These are phyloP conservation scores for Eubasilissa splendida DNA, from an alignment of 2,888 invertebrate genomes.

Conservation along the genomic window DNA sequence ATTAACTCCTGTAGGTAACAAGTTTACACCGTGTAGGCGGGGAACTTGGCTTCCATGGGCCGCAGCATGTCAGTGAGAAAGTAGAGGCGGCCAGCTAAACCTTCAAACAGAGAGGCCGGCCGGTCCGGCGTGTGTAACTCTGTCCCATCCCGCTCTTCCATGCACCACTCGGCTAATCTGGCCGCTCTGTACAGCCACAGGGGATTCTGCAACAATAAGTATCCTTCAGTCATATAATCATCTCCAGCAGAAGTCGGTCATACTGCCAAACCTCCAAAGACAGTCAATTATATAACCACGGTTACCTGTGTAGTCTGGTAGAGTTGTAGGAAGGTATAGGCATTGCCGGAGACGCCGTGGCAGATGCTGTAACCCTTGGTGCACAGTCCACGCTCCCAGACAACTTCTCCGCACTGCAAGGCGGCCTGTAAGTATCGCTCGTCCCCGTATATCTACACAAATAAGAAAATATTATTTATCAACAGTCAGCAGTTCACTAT, in stretches of 20 bases:
- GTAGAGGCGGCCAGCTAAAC: conserved; percentile 84
- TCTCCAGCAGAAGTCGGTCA: neutral
- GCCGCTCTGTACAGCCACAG: conserved; percentile 83
- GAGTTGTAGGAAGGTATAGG: conserved; percentile 84
- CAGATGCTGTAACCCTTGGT: conserved; percentile 91
- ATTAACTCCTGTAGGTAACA: too few relatives aligned
- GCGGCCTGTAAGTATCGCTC: conserved; percentile 79
- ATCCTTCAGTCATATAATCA: neutral
- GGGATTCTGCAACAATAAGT: conserved; percentile 71
- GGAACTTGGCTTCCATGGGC: conserved; percentile 80
- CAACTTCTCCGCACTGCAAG: conserved; percentile 79
- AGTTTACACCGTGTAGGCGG: conserved; percentile 72
- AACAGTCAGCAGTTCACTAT: too few relatives aligned
- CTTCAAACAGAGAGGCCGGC: conserved; percentile 90
- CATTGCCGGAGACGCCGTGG: conserved; percentile 92
- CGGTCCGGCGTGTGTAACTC: conserved; percentile 83
- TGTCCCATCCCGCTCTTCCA: conserved; percentile 78
- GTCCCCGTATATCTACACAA: conserved; percentile 77
- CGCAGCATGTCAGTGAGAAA: conserved; percentile 80
- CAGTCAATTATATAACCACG: neutral
- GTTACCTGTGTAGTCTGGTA: conserved; percentile 82
- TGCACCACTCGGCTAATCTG: conserved; percentile 88
- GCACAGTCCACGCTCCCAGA: conserved; percentile 87
- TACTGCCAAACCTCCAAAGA: neutral
- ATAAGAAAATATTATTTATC: neutral